Conservation (phyloP, 2,113 vertebrate species). For the Oenanthe oenanthe region DNA sequence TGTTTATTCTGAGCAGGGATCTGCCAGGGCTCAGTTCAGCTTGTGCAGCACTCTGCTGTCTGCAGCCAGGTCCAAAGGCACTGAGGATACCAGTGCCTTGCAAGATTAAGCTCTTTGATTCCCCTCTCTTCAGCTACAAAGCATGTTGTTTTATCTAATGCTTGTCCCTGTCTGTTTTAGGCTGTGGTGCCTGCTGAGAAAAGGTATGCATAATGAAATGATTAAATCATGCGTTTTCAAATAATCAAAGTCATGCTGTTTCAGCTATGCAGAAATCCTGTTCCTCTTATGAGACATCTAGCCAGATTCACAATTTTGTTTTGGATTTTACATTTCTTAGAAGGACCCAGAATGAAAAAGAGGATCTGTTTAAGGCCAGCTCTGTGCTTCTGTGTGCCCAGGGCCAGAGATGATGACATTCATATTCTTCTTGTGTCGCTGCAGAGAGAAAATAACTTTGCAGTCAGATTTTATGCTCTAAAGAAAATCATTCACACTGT, state of each 20-base stretch:
- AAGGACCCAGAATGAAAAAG: not conserved
- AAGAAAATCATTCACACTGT: slow-evolving; percentile 64
- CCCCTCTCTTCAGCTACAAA: slow-evolving; percentile 9
- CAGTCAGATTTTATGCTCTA: slow-evolving; percentile 59
- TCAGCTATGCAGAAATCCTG: slow-evolving; percentile 50
- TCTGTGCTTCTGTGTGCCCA: slow-evolving; percentile 18
- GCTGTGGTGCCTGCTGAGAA: slow-evolving; percentile 32
- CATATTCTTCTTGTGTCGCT: slow-evolving; percentile 49
- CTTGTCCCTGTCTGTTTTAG: slow-evolving; percentile 55
- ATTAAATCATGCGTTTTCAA: slow-evolving; percentile 60
- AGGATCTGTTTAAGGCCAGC: slow-evolving; percentile 5
- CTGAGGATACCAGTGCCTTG: not conserved
- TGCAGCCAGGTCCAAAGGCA: not conserved
- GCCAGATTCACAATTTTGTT: slow-evolving; percentile 25
- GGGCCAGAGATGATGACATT: slow-evolving; percentile 47
- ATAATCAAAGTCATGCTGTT: slow-evolving; percentile 53
- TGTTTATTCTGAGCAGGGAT: not conserved
- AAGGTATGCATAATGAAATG: slow-evolving; percentile 62
- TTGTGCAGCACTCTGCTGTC: not conserved
- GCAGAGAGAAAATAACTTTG: slow-evolving; percentile 59
- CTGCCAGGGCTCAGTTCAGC: not conserved
- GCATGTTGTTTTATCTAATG: slow-evolving; percentile 37
- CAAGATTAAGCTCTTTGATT: slow-evolving; percentile 38
- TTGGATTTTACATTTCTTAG: slow-evolving; percentile 44
- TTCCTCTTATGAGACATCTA: slow-evolving; percentile 3